Evolutionary conservation across 2,888 invertebrate species (phyloP), one percentile per base, ranked within the genome.

Genomic region (Ellobium chinense): DNA sequence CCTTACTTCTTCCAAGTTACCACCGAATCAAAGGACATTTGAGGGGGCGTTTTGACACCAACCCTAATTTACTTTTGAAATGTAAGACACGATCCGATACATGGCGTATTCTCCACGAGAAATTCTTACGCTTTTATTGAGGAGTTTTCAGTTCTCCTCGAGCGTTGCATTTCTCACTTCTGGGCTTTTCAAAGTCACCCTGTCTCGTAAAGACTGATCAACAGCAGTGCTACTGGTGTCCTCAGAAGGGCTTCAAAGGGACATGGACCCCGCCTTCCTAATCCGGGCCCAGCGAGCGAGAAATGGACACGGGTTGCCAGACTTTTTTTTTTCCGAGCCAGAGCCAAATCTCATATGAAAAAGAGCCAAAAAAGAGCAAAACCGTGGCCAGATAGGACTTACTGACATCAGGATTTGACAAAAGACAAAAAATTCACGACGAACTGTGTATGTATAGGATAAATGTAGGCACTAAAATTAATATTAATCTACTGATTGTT

Each of bases 31-130:
- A 72, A 72, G 72, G n/a, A 34, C 54, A 46, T 31, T 54, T 27
- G 27, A 27, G 21, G n/a, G 31, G 2, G 21, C 60, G 14, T 72
- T n/a, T 14, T 36, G 36, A 58, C 36, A 60, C 58, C 36, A 12
- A 24, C 36, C 58, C 70, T 72, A 72, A 72, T 72, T 56, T 72
- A 58, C 72, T 60, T 72, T 60, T 36, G 60, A 27, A 72, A 72
- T 18, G 0, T 27, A 72, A 60, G 58, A 70, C 70, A 56, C 4
- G 18, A 24, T 21, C 14, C 58, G 58, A 24, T 72, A 24, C 60
- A 14, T 4, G 7, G 29, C 9, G 24, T 29, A 9, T 60, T 36
- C 37, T 34, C 46, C 34, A 58, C 72, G 14, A 56, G 36, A 24
- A 37, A 36, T 60, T 60, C 18, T 34, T 36, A 29, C 70, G 24